Conservation (phyloP, 2,797 vertebrate species). For the Thunnus albacares region DNA sequence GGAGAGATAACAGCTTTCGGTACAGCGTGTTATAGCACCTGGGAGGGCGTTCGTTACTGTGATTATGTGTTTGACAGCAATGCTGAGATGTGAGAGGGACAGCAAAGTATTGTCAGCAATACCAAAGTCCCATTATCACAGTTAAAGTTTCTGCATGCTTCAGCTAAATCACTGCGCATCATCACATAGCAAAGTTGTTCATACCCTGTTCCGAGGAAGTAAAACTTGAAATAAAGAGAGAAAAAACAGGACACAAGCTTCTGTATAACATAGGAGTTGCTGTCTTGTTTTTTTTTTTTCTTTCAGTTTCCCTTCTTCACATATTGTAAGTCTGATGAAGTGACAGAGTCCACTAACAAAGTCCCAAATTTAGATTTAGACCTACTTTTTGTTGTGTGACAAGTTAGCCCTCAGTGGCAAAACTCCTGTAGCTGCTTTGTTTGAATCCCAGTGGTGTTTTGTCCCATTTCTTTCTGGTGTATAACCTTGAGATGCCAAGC, state of each 20-base stretch:
- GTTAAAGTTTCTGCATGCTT: constrained; percentile 25
- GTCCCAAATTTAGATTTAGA: constrained; percentile 3
- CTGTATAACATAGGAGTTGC: background rate
- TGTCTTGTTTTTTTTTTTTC: background rate
- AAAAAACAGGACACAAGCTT: background rate
- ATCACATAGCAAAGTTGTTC: background rate
- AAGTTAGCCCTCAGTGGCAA: background rate
- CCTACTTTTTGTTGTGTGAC: constrained; percentile 24
- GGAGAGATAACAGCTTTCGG: constrained; percentile 52
- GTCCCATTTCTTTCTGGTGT: constrained; percentile 25
- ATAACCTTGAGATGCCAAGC: constrained; percentile 29
- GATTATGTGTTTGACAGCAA: constrained; percentile 60
- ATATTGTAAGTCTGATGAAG: background rate
- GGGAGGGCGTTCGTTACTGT: constrained; percentile 54
- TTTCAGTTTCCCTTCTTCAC: background rate
- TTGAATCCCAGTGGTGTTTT: constrained; percentile 40
- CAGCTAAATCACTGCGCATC: constrained; percentile 27
- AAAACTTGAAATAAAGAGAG: background rate
- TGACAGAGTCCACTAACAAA: constrained; percentile 11
- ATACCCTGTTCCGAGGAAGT: background rate
- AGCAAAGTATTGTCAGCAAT: constrained; percentile 34
- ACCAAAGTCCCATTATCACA: constrained; percentile 38
- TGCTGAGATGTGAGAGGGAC: constrained; percentile 50
- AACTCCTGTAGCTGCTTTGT: constrained; percentile 12
- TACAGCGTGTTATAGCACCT: constrained; percentile 44